phyloP scores from a whole-genome alignment of 2,797 vertebrate genomes.

The Schizopygopsis pylzovi region DNA sequence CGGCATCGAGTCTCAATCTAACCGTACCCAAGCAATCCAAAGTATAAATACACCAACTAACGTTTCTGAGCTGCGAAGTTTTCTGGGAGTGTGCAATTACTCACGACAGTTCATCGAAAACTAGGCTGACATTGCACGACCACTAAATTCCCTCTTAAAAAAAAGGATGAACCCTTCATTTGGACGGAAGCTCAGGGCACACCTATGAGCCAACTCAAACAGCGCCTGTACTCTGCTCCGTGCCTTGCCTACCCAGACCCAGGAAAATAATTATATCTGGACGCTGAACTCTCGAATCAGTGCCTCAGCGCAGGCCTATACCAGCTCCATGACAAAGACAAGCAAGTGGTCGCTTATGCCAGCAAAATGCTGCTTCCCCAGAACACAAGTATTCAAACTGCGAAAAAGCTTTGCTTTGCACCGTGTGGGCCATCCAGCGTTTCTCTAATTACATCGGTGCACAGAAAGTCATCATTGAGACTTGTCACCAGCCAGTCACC shows the following conservation, averaged over 20 bases:
- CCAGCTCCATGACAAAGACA: slow-evolving; percentile 22
- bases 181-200: slow-evolving; percentile 25
- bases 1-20: too few relatives aligned
- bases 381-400: slow-evolving; percentile 26
- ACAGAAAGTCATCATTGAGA: neutral
- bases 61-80: slow-evolving; percentile 20
- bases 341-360: neutral
- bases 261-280: slow-evolving; percentile 37
- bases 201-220: neutral
- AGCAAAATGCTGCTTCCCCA: neutral
- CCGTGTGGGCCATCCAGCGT: neutral
- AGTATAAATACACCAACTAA: too few relatives aligned
- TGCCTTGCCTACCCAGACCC: slow-evolving; percentile 36
- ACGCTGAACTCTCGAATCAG: slow-evolving; percentile 3
- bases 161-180: neutral
- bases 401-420: neutral
- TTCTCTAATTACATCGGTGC: neutral
- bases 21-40: too few relatives aligned
- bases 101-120: slow-evolving; percentile 24
- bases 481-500: neutral
- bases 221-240: neutral
- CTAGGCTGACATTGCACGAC: slow-evolving; percentile 36
- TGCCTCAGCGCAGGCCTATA: slow-evolving; percentile 37
- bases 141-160: slow-evolving; percentile 24
- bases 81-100: slow-evolving; percentile 48